These are phyloP conservation scores for Corynorhinus townsendii DNA, from an alignment of 2,113 vertebrate genomes.

Conservation along the genomic window DNA sequence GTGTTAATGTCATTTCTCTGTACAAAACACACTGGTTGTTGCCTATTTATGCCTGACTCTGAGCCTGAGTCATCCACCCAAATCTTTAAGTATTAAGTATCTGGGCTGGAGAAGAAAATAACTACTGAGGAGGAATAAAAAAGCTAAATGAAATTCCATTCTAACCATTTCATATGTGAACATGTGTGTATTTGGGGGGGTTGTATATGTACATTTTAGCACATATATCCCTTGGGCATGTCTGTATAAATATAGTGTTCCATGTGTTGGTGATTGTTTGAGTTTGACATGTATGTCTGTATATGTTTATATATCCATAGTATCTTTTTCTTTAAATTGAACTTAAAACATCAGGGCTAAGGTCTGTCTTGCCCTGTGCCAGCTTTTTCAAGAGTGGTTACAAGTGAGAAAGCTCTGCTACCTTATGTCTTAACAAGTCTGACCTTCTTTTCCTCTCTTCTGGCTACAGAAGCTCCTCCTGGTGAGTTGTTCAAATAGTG, in stretches of 20 bases:
- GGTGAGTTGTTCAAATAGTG: conserved; percentile 53
- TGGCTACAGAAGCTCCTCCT: conserved; percentile 60
- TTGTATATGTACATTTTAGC: neutral
- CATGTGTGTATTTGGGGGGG: neutral
- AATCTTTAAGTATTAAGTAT: neutral
- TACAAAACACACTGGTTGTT: neutral
- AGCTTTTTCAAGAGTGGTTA: neutral
- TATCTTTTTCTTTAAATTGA: neutral
- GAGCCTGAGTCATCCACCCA: neutral
- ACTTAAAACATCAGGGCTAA: neutral
- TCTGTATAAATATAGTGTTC: neutral
- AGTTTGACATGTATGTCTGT: neutral
- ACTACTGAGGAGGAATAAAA: neutral
- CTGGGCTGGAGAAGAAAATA: neutral
- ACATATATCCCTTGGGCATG: neutral
- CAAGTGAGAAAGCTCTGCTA: neutral
- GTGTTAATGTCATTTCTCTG: conserved; percentile 1
- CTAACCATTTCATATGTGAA: neutral
- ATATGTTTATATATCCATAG: neutral
- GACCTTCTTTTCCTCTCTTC: conserved; percentile 19
- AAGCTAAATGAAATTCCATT: neutral
- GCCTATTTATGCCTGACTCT: neutral
- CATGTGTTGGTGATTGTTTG: neutral
- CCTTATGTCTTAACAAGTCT: neutral
- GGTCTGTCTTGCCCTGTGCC: neutral